Percentiles rank a stretch among this genome's conserved stretches.
Evolutionary conservation across 2,113 vertebrate species (phyloP).

Genomic region (Acanthochromis polyacanthus): DNA sequence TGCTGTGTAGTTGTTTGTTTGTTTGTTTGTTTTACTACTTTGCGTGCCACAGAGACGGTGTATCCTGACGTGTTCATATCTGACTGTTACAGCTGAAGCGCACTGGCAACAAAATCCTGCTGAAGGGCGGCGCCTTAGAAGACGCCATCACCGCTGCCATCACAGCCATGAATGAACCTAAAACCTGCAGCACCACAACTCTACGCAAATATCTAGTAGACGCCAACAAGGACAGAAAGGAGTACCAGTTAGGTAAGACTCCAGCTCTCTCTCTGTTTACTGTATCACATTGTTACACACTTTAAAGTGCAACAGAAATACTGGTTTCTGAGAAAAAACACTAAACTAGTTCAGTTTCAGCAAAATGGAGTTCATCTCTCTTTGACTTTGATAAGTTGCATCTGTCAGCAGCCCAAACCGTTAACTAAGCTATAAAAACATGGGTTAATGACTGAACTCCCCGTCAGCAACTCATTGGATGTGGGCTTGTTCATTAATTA

Average conservation of each 20-base stretch:
- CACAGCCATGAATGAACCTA: constrained; percentile 98
- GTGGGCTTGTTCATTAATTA: too few relatives aligned
- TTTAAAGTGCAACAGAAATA: too few relatives aligned
- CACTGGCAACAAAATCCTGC: constrained; percentile 91
- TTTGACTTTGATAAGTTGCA: too few relatives aligned
- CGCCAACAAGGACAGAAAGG: constrained; percentile 92
- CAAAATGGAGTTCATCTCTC: too few relatives aligned
- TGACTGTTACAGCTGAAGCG: constrained; percentile 90
- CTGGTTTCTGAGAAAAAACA: too few relatives aligned
- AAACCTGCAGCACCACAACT: constrained; percentile 95
- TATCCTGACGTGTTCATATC: not conserved
- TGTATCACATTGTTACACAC: too few relatives aligned
- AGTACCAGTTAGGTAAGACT: constrained; percentile 89
- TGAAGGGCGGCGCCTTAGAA: constrained; percentile 91
- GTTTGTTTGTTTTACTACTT: not conserved
- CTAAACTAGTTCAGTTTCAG: too few relatives aligned
- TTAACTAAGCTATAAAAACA: too few relatives aligned
- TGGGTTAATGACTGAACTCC: too few relatives aligned
- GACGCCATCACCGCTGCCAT: constrained; percentile 96
- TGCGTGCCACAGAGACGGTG: too few relatives aligned
- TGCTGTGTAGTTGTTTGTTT: not conserved
- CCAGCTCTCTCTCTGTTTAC: not conserved
- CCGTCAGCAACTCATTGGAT: too few relatives aligned
- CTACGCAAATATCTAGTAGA: constrained; percentile 94
- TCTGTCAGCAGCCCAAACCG: too few relatives aligned